Evolutionary conservation across 2,113 vertebrate genomes (phyloP).

Genomic region (Balaeniceps rex): DNA sequence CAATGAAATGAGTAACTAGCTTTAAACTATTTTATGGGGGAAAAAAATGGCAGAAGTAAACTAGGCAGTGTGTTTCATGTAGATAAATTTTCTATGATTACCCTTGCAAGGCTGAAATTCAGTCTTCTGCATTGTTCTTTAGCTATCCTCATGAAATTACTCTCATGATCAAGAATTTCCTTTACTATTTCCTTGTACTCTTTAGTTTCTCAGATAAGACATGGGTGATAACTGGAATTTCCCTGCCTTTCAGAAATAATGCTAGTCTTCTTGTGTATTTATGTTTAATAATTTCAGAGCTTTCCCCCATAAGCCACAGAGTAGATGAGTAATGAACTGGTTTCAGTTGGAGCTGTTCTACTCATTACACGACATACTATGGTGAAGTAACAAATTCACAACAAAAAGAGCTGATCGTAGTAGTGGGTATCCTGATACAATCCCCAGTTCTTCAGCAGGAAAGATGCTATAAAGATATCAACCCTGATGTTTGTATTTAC

Average conservation of each 20-base stretch:
- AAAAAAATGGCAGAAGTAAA: background rate
- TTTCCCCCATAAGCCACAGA: background rate
- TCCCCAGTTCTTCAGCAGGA: background rate
- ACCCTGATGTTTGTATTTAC: background rate
- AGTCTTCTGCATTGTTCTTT: background rate
- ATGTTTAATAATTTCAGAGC: background rate
- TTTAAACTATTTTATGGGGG: slow-evolving; percentile 3
- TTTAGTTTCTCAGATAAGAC: background rate
- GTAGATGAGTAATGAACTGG: background rate
- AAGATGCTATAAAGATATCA: background rate
- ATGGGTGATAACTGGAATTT: background rate
- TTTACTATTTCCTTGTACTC: background rate
- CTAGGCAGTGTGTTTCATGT: background rate
- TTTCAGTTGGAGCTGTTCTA: background rate
- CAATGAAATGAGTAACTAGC: slow-evolving; percentile 52
- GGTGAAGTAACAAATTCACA: background rate
- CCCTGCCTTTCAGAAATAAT: background rate
- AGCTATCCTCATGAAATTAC: background rate
- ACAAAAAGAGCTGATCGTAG: background rate
- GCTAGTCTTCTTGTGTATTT: background rate
- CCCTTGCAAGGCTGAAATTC: background rate
- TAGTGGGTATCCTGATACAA: background rate
- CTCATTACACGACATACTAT: background rate
- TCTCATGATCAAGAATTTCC: background rate
- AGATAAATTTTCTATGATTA: background rate